Evolutionary conservation across 2,888 invertebrate species (phyloP).

Genomic region (Drosophila neoperkinsi): DNA sequence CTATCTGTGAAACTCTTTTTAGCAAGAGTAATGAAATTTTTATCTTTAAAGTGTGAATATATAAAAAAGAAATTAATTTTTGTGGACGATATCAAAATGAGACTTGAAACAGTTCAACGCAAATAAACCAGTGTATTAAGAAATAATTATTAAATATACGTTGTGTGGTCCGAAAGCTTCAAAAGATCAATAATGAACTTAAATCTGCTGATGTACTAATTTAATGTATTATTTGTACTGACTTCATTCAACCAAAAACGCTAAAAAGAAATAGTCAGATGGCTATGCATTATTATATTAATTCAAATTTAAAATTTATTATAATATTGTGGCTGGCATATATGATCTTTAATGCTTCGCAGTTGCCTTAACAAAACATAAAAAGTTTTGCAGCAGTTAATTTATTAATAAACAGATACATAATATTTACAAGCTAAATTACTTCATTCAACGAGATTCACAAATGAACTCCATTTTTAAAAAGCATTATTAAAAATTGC

Average conservation of each 20-base stretch:
- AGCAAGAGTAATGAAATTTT: not conserved
- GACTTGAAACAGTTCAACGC: not conserved
- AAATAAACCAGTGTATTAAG: not conserved
- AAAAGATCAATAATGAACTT: not conserved
- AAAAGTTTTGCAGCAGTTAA: not conserved
- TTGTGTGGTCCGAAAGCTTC: not conserved
- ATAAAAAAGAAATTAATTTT: not conserved
- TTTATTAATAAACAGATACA: not conserved
- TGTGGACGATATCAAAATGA: not conserved
- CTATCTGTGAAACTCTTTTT: not conserved
- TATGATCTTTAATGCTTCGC: not conserved
- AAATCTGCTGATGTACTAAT: not conserved
- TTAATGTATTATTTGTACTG: not conserved
- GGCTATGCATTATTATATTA: not conserved
- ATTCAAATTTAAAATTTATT: not conserved
- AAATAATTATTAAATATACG: not conserved
- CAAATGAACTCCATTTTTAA: not conserved
- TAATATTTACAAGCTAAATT: not conserved
- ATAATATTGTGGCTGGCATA: not conserved
- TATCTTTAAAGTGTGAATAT: not conserved
- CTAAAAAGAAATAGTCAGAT: not conserved
- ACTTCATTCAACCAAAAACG: not conserved
- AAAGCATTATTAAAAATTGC: constrained; percentile 5
- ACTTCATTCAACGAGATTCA: not conserved
- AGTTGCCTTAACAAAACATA: not conserved